Conservation (phyloP, 2,888 invertebrate species). For the Dynastes grantii region DNA sequence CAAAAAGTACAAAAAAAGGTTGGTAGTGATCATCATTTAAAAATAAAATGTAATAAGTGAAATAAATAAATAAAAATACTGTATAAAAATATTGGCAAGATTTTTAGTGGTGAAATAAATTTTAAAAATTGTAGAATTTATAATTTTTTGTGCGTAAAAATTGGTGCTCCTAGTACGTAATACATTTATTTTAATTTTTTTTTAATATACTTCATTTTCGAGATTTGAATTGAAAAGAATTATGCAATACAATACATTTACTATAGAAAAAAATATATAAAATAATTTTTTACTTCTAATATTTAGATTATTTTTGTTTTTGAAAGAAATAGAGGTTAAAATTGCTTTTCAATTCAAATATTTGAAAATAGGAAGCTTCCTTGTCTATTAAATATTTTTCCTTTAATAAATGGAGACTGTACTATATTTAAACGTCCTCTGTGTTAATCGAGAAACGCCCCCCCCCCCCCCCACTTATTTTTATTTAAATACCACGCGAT, state of each 20-base stretch:
- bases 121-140: neutral
- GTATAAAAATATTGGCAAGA: too few species aligned
- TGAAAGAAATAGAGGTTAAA: too few species aligned
- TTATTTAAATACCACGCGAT: too few species aligned
- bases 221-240: neutral
- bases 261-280: too few species aligned
- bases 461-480: too few species aligned
- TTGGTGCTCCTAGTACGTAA: constrained; percentile 16
- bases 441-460: neutral
- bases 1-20: constrained; percentile 25
- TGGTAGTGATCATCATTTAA: constrained; percentile 17
- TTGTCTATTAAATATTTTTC: constrained; percentile 3
- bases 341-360: too few species aligned
- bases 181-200: neutral
- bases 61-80: neutral
- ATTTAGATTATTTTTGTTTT: too few species aligned
- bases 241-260: too few species aligned
- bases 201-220: neutral
- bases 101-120: too few species aligned
- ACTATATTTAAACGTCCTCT: neutral
- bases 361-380: neutral
- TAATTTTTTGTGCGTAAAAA: neutral
- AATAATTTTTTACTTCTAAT: too few species aligned
- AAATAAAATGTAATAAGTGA: neutral
- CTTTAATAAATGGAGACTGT: constrained; percentile 56